Conservation (phyloP, 2,113 vertebrate species). For the Gymnorhina tibicen region DNA sequence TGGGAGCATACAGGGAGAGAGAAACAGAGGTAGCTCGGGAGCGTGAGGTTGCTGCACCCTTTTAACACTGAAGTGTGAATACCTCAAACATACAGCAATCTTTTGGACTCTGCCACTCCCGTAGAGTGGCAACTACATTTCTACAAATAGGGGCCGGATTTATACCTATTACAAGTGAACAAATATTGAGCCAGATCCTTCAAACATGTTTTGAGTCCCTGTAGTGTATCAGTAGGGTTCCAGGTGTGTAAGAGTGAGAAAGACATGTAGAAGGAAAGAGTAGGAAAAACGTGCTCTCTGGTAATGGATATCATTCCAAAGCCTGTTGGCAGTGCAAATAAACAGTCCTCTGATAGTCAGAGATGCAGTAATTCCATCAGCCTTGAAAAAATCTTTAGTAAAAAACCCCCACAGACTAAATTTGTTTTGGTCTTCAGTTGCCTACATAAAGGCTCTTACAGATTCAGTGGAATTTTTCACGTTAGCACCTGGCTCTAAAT, state of each 20-base stretch:
- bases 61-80: not conserved
- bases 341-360: not conserved
- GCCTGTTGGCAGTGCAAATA: not conserved
- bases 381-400: not conserved
- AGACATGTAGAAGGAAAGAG: not conserved
- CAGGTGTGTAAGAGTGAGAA: not conserved
- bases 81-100: not conserved
- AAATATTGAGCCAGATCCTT: not conserved
- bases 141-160: not conserved
- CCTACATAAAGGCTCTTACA: not conserved
- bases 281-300: not conserved
- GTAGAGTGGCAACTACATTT: not conserved
- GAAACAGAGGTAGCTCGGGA: not conserved
- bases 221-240: not conserved
- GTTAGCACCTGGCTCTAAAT: not conserved
- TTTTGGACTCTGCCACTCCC: not conserved
- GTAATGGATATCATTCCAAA: rapidly evolving
- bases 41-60: not conserved
- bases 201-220: not conserved
- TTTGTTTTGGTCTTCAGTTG: not conserved
- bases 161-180: not conserved
- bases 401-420: not conserved
- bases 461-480: not conserved
- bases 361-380: not conserved
- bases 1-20: not conserved